Evolutionary conservation across 1,140 invertebrate species (phyloP).

Genomic region (Harpegnathos saltator): DNA sequence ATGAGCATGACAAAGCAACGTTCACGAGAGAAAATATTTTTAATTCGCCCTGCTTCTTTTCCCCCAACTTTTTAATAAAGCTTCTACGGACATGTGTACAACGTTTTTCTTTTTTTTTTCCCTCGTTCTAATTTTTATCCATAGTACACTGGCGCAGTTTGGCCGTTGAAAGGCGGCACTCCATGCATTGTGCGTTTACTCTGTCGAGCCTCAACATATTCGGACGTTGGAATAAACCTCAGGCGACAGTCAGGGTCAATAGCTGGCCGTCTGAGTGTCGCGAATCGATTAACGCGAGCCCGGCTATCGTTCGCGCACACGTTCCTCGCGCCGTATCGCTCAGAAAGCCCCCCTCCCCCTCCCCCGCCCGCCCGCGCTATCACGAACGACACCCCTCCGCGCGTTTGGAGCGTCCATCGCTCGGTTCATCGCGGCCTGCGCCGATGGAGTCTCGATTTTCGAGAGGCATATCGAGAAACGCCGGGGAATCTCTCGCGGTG

Average conservation of each 20-base stretch:
- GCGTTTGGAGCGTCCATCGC: constrained; percentile 7
- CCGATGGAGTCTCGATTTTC: constrained; percentile 23
- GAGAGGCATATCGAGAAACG: constrained; percentile 20
- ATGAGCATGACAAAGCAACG: too few species aligned
- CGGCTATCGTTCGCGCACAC: background rate
- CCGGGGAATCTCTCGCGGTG: background rate
- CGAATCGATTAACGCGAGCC: constrained; percentile 4
- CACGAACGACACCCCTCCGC: constrained; percentile 24
- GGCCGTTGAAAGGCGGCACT: too few species aligned
- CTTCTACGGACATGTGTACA: too few species aligned
- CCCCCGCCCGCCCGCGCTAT: constrained; percentile 13
- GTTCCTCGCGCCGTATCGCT: constrained; percentile 11
- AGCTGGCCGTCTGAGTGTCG: background rate
- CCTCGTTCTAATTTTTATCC: too few species aligned
- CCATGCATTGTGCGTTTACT: too few species aligned
- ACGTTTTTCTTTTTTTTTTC: too few species aligned
- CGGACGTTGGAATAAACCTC: background rate
- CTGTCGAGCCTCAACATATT: background rate
- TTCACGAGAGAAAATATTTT: too few species aligned
- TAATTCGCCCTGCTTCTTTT: too few species aligned
- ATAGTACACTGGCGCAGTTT: too few species aligned
- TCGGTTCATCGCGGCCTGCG: background rate
- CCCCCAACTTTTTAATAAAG: too few species aligned
- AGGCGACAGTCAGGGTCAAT: background rate
- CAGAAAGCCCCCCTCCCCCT: background rate